Base-by-base conservation (phyloP, 1,140 invertebrate genomes). In the Papilio polytes region DNA sequence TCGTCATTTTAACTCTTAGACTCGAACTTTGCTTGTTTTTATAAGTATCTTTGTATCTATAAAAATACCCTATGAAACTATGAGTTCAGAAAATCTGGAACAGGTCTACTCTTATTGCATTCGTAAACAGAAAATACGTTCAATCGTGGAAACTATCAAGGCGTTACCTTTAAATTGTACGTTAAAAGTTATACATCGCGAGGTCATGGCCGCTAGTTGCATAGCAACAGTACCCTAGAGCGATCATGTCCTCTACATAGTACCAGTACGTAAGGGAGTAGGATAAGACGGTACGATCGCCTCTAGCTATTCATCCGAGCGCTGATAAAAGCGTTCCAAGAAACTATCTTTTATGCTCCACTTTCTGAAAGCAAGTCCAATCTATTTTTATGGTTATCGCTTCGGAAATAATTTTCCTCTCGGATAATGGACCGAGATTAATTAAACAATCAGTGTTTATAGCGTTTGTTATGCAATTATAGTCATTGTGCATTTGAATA, bases 281-380 rank as follows among this genome's bases (percentile, higher is more conserved):
- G 73, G 44, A 74, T 74, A 51, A 74, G 73, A 74, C 41, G 73
- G 26, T 72, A 74, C 82, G 63, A 82, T 81, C 73, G 85, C 86
- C 80, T 66, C 74, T n/a, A 78, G 86, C 81, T 66, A 86, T 79
- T 83, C 81, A 85, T 85, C 81, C 83, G 82, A 85, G 72, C 81
- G 51, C 79, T 85, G 83, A 85, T 85, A 86, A 86, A 85, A 86
- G 82, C 73, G 78, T 82, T 86, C 83, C 80, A 82, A n/a, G 41
- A 74, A 84, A 85, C 84, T 83, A 84, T 85, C 81, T 78, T 83
- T 85, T 85, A 85, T 85, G 81, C 82, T 80, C 84, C 77, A 79
- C 78, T 80, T 84, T 82, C 80, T 81, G 77, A 78, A 66, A 78
- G 81, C 78, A 74, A 76, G 79, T 83, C 74, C 82, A 85, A 83